These are phyloP conservation scores for Xiphophorus maculatus DNA, from an alignment of 2,113 vertebrate genomes.

Conservation along the genomic window DNA sequence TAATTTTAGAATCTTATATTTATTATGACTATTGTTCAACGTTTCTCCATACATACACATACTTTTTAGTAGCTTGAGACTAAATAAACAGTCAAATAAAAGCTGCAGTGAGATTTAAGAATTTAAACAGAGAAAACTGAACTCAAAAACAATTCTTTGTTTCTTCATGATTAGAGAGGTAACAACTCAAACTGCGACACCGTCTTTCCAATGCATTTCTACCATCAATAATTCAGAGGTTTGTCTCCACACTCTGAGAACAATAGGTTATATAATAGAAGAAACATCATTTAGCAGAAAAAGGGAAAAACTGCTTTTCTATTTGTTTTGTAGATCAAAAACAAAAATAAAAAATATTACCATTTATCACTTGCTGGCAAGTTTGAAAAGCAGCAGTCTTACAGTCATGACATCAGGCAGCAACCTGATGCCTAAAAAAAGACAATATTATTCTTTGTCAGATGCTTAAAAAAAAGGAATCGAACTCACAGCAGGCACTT, in stretches of 20 bases:
- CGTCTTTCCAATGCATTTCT: neutral
- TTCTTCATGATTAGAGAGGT: constrained; percentile 11
- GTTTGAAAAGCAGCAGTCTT: neutral
- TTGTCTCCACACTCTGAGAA: neutral
- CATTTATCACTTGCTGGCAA: neutral
- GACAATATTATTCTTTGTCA: neutral
- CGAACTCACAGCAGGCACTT: constrained; percentile 40
- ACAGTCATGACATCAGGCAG: neutral
- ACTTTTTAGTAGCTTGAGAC: neutral
- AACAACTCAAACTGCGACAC: neutral
- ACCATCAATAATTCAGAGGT: constrained; percentile 8
- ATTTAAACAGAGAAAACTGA: neutral
- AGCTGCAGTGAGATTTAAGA: neutral
- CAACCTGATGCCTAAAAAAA: neutral
- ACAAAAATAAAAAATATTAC: constrained; percentile 4
- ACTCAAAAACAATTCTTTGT: neutral
- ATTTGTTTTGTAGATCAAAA: constrained; percentile 4
- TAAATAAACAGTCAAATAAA: neutral
- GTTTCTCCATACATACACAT: constrained; percentile 11
- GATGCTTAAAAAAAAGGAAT: neutral
- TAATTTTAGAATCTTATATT: neutral
- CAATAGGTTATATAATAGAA: neutral
- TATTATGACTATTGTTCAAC: neutral
- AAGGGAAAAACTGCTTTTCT: neutral
- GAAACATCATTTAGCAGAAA: constrained; percentile 1